These are phyloP conservation scores for Aphaenogaster ashmeadi DNA, from an alignment of 1,140 invertebrate genomes.

Conservation along the genomic window DNA sequence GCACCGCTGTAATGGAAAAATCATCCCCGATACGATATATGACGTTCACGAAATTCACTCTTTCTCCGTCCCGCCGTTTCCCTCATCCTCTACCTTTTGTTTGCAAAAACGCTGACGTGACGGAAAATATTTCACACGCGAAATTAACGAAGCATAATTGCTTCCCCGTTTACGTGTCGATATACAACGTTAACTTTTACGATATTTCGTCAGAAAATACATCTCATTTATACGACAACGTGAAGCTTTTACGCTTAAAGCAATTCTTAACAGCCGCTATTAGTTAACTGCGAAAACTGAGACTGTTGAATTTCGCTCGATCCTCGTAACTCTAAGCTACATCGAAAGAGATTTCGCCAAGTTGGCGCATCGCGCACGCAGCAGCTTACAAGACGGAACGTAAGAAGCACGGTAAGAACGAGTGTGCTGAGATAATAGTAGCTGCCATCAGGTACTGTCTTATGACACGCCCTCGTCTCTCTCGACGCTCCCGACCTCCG, in stretches of 20 bases:
- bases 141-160: slow-evolving; percentile 59
- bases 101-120: slow-evolving; percentile 63
- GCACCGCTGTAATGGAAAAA: slow-evolving; percentile 75
- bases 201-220: slow-evolving; percentile 14
- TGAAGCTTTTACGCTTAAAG: not conserved
- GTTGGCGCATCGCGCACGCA: too few species aligned
- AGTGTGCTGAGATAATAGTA: slow-evolving; percentile 35
- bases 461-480: slow-evolving; percentile 53
- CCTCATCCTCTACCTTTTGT: slow-evolving; percentile 71
- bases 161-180: slow-evolving; percentile 34
- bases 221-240: slow-evolving; percentile 1
- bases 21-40: slow-evolving; percentile 61
- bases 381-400: not conserved
- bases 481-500: slow-evolving; percentile 60
- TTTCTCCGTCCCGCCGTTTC: slow-evolving; percentile 68
- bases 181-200: slow-evolving; percentile 11
- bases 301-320: not conserved
- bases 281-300: not conserved
- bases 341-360: not conserved
- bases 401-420: slow-evolving; percentile 29
- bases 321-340: not conserved
- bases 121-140: slow-evolving; percentile 29
- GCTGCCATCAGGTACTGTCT: slow-evolving; percentile 17
- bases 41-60: slow-evolving; percentile 63
- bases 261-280: slow-evolving; percentile 7